Conservation (phyloP, 2,888 invertebrate genomes). For the Cylindroiulus punctatus region DNA sequence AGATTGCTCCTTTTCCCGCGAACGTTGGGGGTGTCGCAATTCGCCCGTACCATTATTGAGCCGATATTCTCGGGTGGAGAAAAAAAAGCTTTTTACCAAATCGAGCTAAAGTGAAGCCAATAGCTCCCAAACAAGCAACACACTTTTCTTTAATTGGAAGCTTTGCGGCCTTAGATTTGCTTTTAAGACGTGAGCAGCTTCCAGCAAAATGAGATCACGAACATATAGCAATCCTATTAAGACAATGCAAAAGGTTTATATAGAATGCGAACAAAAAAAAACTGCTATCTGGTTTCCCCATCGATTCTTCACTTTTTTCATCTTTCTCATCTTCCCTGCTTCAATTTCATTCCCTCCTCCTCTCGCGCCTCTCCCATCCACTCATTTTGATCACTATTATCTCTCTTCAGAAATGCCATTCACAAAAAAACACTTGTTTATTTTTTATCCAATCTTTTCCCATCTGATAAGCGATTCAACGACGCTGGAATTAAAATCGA, state of each 20-base stretch:
- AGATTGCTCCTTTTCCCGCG: conserved; percentile 4
- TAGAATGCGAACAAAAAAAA: conserved; percentile 16
- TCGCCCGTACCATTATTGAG: conserved; percentile 29
- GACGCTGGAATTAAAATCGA: conserved; percentile 49
- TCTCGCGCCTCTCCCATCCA: neutral
- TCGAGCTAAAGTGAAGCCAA: conserved; percentile 42
- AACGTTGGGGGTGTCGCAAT: conserved; percentile 24
- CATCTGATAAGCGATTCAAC: conserved; percentile 52
- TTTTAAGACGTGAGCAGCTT: conserved; percentile 42
- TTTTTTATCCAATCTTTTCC: conserved; percentile 50
- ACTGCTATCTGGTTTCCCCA: conserved; percentile 42
- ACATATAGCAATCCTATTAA: conserved; percentile 38
- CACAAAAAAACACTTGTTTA: conserved; percentile 51
- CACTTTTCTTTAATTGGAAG: conserved; percentile 42
- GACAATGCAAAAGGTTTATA: conserved; percentile 38
- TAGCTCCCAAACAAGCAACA: conserved; percentile 42
- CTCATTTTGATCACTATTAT: conserved; percentile 44
- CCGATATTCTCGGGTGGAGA: conserved; percentile 27
- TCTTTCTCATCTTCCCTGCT: conserved; percentile 42
- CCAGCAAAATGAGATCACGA: conserved; percentile 38
- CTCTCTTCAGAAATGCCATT: conserved; percentile 48
- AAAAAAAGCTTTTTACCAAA: conserved; percentile 41
- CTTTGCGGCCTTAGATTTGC: conserved; percentile 42
- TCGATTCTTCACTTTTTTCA: conserved; percentile 41
- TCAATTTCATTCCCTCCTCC: conserved; percentile 31